Conservation (phyloP, 2,113 vertebrate species). For the Cyrtonyx montezumae region DNA sequence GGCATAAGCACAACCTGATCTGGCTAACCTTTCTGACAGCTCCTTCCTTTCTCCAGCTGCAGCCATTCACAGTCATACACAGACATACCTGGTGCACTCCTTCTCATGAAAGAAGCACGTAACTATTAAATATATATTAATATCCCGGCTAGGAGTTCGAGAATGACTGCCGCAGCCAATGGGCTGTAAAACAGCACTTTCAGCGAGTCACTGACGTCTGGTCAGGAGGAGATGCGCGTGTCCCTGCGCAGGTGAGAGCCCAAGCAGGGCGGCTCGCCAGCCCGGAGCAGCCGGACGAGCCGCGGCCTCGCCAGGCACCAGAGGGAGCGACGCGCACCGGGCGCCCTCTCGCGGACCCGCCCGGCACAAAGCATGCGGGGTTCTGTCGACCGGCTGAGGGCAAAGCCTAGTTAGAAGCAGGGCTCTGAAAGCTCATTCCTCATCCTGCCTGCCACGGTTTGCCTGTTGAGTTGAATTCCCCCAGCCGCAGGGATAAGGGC, state of each 20-base stretch:
- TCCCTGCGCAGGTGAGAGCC: neutral
- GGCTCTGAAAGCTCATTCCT: rapidly evolving
- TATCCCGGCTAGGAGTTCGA: neutral
- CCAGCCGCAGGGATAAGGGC: neutral
- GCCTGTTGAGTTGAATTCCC: rapidly evolving
- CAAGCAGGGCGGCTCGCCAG: no score
- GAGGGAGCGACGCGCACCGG: neutral
- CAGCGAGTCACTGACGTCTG: neutral
- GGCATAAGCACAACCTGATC: neutral
- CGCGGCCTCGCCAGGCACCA: no score
- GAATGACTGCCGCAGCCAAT: rapidly evolving
- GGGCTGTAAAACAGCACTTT: rapidly evolving
- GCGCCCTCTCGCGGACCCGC: slow-evolving; percentile 12
- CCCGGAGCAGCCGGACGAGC: no score
- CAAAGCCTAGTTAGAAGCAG: neutral
- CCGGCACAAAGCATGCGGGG: neutral
- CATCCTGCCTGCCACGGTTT: no score
- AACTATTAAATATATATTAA: no score
- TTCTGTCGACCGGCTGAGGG: rapidly evolving
- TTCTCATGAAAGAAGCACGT: neutral
- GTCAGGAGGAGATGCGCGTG: rapidly evolving
- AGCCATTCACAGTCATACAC: neutral
- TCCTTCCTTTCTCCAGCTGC: neutral
- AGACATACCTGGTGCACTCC: neutral
- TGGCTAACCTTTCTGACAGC: neutral